Conservation (phyloP, 2,888 invertebrate species). For the Smittia aterrima region DNA sequence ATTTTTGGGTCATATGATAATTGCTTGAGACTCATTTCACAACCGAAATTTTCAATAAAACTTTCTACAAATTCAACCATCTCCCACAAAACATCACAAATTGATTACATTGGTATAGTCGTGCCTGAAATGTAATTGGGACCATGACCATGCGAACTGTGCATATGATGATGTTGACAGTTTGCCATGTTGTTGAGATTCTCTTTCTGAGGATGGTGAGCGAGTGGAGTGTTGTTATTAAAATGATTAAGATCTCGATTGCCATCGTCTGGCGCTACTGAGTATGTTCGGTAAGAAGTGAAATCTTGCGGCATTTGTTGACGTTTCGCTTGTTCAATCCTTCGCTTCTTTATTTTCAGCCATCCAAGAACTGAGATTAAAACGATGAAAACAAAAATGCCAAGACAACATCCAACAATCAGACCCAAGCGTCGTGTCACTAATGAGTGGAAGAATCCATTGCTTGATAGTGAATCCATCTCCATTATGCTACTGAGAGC, state of each 20-base stretch:
- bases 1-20: neutral
- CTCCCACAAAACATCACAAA: neutral
- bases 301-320: slow-evolving; percentile 74
- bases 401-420: slow-evolving; percentile 83
- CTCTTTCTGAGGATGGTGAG: slow-evolving; percentile 22
- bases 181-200: slow-evolving; percentile 13
- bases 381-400: slow-evolving; percentile 79
- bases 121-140: slow-evolving; percentile 50
- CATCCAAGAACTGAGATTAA: slow-evolving; percentile 81
- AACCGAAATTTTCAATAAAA: no score
- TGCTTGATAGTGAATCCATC: slow-evolving; percentile 60
- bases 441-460: slow-evolving; percentile 71
- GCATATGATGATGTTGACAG: slow-evolving; percentile 41
- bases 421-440: slow-evolving; percentile 77
- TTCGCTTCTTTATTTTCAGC: slow-evolving; percentile 79
- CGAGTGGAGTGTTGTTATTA: slow-evolving; percentile 14
- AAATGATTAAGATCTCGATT: slow-evolving; percentile 33
- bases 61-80: no score
- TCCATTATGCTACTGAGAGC: slow-evolving; percentile 64
- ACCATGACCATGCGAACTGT: slow-evolving; percentile 45
- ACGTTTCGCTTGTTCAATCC: slow-evolving; percentile 67
- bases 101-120: slow-evolving; percentile 37
- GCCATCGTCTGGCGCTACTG: slow-evolving; percentile 65
- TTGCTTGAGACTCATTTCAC: neutral
- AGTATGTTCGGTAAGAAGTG: slow-evolving; percentile 73